These are phyloP conservation scores for Pristionchus exspectatus DNA, from an alignment of 2,888 invertebrate genomes.

Conservation along the genomic window DNA sequence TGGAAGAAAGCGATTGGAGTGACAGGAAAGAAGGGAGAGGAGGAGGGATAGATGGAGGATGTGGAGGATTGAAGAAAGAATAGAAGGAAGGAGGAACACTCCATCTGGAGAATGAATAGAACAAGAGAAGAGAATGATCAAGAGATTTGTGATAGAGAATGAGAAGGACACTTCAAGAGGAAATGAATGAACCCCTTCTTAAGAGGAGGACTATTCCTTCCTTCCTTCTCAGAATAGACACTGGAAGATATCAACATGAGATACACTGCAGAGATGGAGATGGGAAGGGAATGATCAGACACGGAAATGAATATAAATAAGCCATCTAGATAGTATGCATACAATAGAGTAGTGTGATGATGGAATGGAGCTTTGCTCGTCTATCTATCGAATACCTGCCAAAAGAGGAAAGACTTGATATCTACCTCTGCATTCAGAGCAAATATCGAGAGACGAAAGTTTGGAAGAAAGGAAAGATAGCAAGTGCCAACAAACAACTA, in stretches of 20 bases:
- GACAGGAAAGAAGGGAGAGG: neutral
- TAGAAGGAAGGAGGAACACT: neutral
- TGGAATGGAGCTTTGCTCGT: neutral
- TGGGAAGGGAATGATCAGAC: neutral
- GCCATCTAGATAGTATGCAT: neutral
- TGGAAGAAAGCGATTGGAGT: constrained; percentile 14
- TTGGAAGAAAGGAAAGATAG: constrained; percentile 28
- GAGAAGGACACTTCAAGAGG: neutral
- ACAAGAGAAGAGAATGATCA: neutral
- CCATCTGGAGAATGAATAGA: neutral
- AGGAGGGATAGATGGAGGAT: neutral
- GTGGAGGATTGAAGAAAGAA: neutral
- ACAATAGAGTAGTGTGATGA: neutral
- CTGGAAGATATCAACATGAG: neutral
- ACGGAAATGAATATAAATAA: neutral
- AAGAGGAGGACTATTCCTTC: neutral
- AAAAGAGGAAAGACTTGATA: constrained; percentile 46
- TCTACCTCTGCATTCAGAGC: constrained; percentile 46
- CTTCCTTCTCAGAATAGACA: neutral
- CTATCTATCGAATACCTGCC: constrained; percentile 3
- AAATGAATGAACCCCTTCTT: constrained; percentile 6
- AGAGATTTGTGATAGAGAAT: neutral
- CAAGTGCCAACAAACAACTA: constrained; percentile 21
- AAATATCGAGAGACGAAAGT: constrained; percentile 48
- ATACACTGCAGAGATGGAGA: neutral